A percentile compares a stretch with the other conserved stretches of the same genome.
Evolutionary conservation across 2,113 vertebrate species (phyloP).

Genomic region (Forbesichthys agassizii): DNA sequence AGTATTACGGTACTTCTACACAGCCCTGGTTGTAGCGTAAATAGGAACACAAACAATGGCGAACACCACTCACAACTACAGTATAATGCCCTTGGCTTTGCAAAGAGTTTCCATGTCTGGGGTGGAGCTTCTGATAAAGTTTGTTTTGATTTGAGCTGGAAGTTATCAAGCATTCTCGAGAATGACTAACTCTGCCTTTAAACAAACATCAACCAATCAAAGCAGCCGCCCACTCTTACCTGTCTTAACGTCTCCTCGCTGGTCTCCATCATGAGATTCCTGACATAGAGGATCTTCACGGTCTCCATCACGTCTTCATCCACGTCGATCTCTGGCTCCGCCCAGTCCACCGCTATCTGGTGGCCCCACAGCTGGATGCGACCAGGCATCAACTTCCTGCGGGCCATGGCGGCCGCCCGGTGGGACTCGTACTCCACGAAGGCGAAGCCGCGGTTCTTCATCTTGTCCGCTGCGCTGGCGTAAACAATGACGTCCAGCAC

Average conservation of each 20-base stretch:
- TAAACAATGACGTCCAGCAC: slow-evolving; percentile 98
- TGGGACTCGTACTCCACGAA: slow-evolving; percentile 98
- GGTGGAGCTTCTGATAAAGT: too few relatives aligned
- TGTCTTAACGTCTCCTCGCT: slow-evolving; percentile 92
- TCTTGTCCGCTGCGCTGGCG: slow-evolving; percentile 96
- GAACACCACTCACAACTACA: too few relatives aligned
- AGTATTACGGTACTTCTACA: too few relatives aligned
- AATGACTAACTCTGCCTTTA: too few relatives aligned
- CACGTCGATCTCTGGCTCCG: slow-evolving; percentile 96
- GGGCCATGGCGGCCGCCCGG: slow-evolving; percentile 95
- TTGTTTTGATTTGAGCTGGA: too few relatives aligned
- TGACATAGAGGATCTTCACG: slow-evolving; percentile 97
- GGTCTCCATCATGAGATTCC: slow-evolving; percentile 99
- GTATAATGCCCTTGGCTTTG: too few relatives aligned
- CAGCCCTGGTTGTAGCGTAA: too few relatives aligned
- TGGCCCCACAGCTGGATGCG: slow-evolving; percentile 98
- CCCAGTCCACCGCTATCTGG: slow-evolving; percentile 98
- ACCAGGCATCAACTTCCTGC: slow-evolving; percentile 96
- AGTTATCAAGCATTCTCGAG: too few relatives aligned
- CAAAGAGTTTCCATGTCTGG: too few relatives aligned
- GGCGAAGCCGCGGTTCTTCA: slow-evolving; percentile 98
- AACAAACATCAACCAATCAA: background rate
- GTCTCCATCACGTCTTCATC: slow-evolving; percentile 99
- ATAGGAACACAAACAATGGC: too few relatives aligned
- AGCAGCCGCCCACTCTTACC: slow-evolving; percentile 49